phyloP scores from a whole-genome alignment of 2,888 invertebrate species.

The Erebia epiphron region DNA sequence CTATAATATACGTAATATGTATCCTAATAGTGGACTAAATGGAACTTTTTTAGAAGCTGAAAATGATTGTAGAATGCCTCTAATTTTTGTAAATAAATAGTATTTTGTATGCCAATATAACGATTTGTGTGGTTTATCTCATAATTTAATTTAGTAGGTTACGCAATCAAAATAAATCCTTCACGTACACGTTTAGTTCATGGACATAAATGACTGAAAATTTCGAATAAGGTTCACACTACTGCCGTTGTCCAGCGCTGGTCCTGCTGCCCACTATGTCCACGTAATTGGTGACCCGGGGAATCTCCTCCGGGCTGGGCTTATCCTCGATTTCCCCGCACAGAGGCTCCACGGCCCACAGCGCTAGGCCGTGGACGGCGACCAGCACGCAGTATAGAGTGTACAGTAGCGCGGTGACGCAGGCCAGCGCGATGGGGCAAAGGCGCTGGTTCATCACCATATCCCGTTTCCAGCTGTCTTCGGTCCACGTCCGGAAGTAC shows the following conservation, averaged over 20 bases:
- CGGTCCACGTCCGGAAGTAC: slow-evolving; percentile 65
- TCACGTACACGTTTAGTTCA: background rate
- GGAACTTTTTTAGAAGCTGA: no score
- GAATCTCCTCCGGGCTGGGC: slow-evolving; percentile 34
- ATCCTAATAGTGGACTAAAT: no score
- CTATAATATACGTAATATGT: no score
- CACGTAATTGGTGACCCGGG: slow-evolving; percentile 53
- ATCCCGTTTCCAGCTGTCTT: slow-evolving; percentile 55
- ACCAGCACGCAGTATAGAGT: slow-evolving; percentile 54
- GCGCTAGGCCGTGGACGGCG: slow-evolving; percentile 50
- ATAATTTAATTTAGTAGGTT: slow-evolving; percentile 3
- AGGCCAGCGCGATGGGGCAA: slow-evolving; percentile 52
- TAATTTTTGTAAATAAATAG: no score
- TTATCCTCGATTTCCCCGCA: slow-evolving; percentile 48
- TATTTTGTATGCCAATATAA: background rate
- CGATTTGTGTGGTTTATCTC: no score
- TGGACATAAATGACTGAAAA: background rate
- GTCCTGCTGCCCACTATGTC: slow-evolving; percentile 44
- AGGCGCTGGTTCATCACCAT: slow-evolving; percentile 43
- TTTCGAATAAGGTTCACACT: background rate
- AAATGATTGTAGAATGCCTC: no score
- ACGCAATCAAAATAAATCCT: background rate
- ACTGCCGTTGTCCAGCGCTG: slow-evolving; percentile 42
- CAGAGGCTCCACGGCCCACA: slow-evolving; percentile 69
- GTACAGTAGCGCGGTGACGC: slow-evolving; percentile 57